These are phyloP conservation scores for Dipodomys ordii DNA, from an alignment of 2,113 vertebrate species.

Conservation along the genomic window DNA sequence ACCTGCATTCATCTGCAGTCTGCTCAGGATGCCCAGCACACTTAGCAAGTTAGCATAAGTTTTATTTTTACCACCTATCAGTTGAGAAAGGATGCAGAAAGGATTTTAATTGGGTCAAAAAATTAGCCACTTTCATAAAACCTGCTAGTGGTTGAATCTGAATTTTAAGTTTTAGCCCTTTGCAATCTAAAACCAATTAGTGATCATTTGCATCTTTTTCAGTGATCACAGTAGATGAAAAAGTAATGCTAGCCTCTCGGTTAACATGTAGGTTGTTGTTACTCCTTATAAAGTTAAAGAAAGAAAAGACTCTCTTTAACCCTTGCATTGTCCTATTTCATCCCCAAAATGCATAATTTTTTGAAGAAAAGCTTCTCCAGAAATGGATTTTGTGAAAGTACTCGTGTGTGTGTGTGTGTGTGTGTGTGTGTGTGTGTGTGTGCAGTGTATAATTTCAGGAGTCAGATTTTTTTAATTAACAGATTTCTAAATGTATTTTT, in stretches of 20 bases:
- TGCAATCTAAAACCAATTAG: neutral
- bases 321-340: neutral
- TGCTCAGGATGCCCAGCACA: neutral
- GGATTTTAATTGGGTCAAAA: neutral
- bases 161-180: neutral
- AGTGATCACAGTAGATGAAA: neutral
- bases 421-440: too few species aligned
- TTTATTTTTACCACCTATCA: neutral
- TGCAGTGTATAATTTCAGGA: neutral
- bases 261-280: neutral
- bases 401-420: too few species aligned
- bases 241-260: neutral
- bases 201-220: neutral
- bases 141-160: neutral
- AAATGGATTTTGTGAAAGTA: neutral
- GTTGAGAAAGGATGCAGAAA: neutral
- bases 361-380: neutral
- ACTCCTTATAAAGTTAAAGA: neutral
- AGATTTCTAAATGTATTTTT: neutral
- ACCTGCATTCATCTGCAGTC: neutral
- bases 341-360: neutral
- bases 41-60: neutral
- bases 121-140: neutral
- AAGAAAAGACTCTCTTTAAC: neutral
- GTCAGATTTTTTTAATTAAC: slow-evolving; percentile 23